Evolutionary conservation across 92 coral and sea anemone genomes (phyloP).

Genomic region (Phenganax stokvisi): DNA sequence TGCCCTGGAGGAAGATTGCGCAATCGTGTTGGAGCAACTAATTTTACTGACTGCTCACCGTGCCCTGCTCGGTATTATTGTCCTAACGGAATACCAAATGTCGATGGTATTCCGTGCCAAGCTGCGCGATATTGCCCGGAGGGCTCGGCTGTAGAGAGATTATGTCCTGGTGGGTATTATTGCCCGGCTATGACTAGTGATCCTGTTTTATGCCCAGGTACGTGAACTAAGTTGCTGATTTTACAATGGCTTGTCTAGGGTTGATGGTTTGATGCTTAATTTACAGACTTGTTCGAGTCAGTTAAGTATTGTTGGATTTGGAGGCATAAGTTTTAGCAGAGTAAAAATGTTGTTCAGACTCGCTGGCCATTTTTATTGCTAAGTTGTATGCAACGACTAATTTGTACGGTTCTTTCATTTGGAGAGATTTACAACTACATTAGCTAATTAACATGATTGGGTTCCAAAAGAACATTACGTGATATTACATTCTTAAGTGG

Average conservation of each 20-base stretch:
- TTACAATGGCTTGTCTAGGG: too few species aligned
- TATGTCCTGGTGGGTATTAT: constrained; percentile 82
- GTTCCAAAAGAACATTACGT: not conserved
- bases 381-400: too few species aligned
- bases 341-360: too few species aligned
- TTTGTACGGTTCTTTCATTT: too few species aligned
- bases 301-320: too few species aligned
- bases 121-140: constrained; percentile 61
- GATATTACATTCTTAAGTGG: not conserved
- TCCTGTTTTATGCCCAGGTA: constrained; percentile 81
- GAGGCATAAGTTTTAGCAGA: too few species aligned
- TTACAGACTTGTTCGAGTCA: too few species aligned
- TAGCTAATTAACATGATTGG: too few species aligned
- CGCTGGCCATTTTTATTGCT: too few species aligned
- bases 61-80: constrained; percentile 90
- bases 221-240: not conserved
- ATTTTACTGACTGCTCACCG: constrained; percentile 59
- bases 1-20: constrained; percentile 90
- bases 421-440: too few species aligned
- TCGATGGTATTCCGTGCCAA: constrained; percentile 78
- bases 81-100: constrained; percentile 64
- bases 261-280: too few species aligned
- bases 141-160: constrained; percentile 62
- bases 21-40: constrained; percentile 66
- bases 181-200: constrained; percentile 62